Conservation (phyloP, 2,113 vertebrate genomes). For the Colistium nudipinnis region DNA sequence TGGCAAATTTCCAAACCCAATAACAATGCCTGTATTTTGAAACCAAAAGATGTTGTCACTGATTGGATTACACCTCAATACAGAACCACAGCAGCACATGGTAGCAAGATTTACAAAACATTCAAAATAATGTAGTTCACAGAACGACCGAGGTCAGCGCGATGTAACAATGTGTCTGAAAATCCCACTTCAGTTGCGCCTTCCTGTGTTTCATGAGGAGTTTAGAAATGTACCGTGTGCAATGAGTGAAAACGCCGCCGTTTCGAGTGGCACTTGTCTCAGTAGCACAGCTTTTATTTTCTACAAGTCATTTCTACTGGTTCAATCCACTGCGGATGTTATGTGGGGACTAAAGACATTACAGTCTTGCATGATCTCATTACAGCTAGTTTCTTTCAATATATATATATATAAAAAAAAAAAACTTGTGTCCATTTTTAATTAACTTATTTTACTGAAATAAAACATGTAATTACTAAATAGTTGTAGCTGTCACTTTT, state of each 20-base stretch:
- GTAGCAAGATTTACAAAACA: conserved; percentile 55
- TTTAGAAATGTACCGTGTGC: conserved; percentile 52
- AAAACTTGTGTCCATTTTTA: conserved; percentile 80
- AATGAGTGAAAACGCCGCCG: conserved; percentile 56
- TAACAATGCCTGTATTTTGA: conserved; percentile 14
- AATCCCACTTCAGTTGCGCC: conserved; percentile 33
- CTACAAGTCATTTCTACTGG: conserved; percentile 73
- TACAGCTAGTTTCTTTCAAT: conserved; percentile 78
- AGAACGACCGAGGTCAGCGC: conserved; percentile 35
- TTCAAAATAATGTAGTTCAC: conserved; percentile 6
- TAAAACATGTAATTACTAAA: conserved; percentile 80
- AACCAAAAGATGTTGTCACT: conserved; percentile 12
- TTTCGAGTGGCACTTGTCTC: conserved; percentile 65
- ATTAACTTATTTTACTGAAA: conserved; percentile 79
- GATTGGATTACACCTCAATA: conserved; percentile 19
- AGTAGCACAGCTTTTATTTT: conserved; percentile 79
- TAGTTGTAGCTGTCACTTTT: conserved; percentile 26
- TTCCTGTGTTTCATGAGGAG: conserved; percentile 53
- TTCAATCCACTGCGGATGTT: conserved; percentile 67
- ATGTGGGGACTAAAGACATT: conserved; percentile 66
- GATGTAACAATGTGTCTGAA: conserved; percentile 38
- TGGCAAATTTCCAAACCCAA: conserved; percentile 17
- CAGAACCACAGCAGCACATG: conserved; percentile 50
- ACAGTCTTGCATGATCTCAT: conserved; percentile 80
- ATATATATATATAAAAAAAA: no score